phyloP scores from a whole-genome alignment of 2,797 vertebrate species.

The Crax fasciolata region DNA sequence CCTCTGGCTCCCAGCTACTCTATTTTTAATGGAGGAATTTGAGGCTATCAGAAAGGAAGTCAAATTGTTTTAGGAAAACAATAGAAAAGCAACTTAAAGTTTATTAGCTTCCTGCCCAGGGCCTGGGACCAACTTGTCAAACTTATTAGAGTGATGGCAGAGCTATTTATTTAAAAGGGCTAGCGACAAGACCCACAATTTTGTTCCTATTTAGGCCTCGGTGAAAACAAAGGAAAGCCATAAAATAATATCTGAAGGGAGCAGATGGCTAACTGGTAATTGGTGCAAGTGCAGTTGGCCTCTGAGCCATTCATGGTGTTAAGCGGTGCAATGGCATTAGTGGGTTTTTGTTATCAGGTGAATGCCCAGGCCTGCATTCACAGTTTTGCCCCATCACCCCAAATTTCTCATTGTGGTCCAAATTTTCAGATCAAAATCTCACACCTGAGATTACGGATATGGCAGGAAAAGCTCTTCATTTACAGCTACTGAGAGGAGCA shows the following conservation, averaged over 20 bases:
- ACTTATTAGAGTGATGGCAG: slow-evolving; percentile 71
- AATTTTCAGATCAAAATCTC: not conserved
- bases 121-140: slow-evolving; percentile 74
- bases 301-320: not conserved
- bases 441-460: slow-evolving; percentile 1
- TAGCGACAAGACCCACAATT: slow-evolving; percentile 62
- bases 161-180: slow-evolving; percentile 80
- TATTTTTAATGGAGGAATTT: slow-evolving; percentile 91
- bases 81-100: slow-evolving; percentile 88
- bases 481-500: not conserved
- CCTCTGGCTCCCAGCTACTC: slow-evolving; percentile 78
- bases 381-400: not conserved
- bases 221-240: slow-evolving; percentile 76
- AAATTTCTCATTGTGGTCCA: not conserved
- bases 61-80: slow-evolving; percentile 98
- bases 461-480: slow-evolving; percentile 4
- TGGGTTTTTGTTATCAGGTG: not conserved
- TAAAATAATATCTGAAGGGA: slow-evolving; percentile 67
- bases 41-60: slow-evolving; percentile 91
- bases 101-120: slow-evolving; percentile 83
- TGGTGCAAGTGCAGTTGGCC: slow-evolving; percentile 8
- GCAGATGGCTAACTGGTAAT: slow-evolving; percentile 53
- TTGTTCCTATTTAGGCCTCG: slow-evolving; percentile 72
- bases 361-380: not conserved
- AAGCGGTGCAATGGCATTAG: not conserved